Conservation (phyloP, 2,797 vertebrate species). For the Sparus aurata region DNA sequence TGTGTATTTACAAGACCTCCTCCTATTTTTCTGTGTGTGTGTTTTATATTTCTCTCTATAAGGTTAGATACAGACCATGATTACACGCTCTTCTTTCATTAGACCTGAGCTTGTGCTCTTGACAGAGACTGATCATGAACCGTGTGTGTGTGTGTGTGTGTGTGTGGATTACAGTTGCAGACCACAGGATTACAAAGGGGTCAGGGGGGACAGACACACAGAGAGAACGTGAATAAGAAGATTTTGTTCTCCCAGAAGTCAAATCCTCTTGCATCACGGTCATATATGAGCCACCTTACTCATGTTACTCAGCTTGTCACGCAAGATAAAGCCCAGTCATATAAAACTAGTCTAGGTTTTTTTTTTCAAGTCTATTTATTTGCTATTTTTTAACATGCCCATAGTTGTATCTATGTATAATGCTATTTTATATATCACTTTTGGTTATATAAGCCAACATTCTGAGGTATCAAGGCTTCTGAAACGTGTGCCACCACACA, state of each 20-base stretch:
- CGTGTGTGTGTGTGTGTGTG: constrained; percentile 34
- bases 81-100: constrained; percentile 32
- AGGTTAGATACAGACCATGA: constrained; percentile 32
- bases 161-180: constrained; percentile 61
- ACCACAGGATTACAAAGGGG: constrained; percentile 72
- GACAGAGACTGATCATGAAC: constrained; percentile 14
- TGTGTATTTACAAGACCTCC: constrained; percentile 85
- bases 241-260: constrained; percentile 71
- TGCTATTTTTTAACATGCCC: too few species aligned
- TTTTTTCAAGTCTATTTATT: background rate
- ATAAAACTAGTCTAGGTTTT: background rate
- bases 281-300: constrained; percentile 62
- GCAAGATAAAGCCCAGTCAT: constrained; percentile 31
- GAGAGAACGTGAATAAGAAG: constrained; percentile 71
- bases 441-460: background rate
- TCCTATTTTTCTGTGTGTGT: constrained; percentile 1
- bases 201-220: constrained; percentile 49
- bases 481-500: background rate
- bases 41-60: constrained; percentile 10
- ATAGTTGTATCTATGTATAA: background rate
- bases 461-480: background rate
- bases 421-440: background rate
- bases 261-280: constrained; percentile 76
- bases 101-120: constrained; percentile 39
- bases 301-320: constrained; percentile 53